Base-by-base conservation (phyloP, 1,140 invertebrate species). In the Maniola jurtina region DNA sequence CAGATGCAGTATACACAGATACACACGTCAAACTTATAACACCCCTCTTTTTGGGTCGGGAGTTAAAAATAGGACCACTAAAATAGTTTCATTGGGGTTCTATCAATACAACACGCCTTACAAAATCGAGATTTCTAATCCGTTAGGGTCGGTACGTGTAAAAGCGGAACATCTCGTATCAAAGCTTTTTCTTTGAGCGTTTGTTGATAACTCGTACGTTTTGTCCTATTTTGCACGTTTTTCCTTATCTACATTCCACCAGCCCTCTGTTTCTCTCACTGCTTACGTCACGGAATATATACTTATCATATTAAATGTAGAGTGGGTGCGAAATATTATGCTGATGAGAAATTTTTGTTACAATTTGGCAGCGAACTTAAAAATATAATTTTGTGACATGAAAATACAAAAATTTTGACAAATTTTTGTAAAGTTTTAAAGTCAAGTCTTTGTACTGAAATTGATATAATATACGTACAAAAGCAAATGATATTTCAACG, bases 91-190 rank as follows among this genome's bases (percentile, higher is more conserved):
- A 3, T 40, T 11, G 10, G 38, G 2, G 7, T 40, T 40, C 38
- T 9, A 11, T 40, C 38, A 40, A 40, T 40, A 40, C 7, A 40
- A 11, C 38, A 40, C 6, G 25, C 25, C 25, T 25, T 25, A 42
- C 45, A 47, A 47, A 47, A 14, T 2, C 13, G 7, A n/a, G 48
- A 52, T 52, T 15, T 52, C 13, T 52, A 52, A 52, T 52, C 48
- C 48, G 14, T 52, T 25, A 1, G 48, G 48, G 48, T 52, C 13
- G 8, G 48, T 6, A 52, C 6, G 48, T 52, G 14, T 25, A 25
- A 25, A 52, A 52, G 48, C 16, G 15, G 15, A 52, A 8, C 48
- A 11, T 25, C 2, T 52, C 52, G 52, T 55, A 55, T 34, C 52
- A 55, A 6, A 55, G 52, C 10, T 15, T 55, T 55, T 55, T 9